These are phyloP conservation scores for Phalacrocorax carbo DNA, from an alignment of 2,113 vertebrate species.

Conservation along the genomic window DNA sequence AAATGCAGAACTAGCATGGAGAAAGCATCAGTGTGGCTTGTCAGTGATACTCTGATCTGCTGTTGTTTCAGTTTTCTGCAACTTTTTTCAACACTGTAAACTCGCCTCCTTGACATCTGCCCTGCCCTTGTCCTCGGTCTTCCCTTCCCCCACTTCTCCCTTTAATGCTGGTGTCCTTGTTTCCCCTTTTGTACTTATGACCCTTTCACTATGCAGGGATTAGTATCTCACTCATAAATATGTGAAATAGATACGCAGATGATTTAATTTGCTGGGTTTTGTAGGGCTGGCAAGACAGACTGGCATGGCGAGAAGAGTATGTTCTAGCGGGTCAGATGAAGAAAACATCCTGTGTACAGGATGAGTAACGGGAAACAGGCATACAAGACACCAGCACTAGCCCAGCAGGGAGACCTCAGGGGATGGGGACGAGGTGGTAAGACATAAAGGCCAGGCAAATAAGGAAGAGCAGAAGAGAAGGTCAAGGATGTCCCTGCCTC, in stretches of 20 bases:
- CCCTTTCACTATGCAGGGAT: slow-evolving; percentile 36
- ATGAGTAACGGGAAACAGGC: background rate
- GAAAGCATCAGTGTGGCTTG: background rate
- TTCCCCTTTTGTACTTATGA: slow-evolving; percentile 15
- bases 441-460: background rate
- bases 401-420: background rate
- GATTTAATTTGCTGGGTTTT: slow-evolving; percentile 29
- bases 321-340: slow-evolving; percentile 7
- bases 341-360: background rate
- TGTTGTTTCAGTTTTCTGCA: background rate
- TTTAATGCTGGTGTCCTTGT: slow-evolving; percentile 7
- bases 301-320: background rate
- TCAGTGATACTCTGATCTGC: background rate
- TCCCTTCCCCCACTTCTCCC: background rate
- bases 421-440: background rate
- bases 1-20: background rate
- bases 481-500: background rate
- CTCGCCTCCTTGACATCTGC: background rate
- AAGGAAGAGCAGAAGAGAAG: background rate
- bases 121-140: background rate
- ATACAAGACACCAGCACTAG: background rate
- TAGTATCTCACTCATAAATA: slow-evolving; percentile 27
- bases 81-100: background rate
- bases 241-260: slow-evolving; percentile 32
- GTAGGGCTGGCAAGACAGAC: background rate